Evolutionary conservation across 2,797 vertebrate species (phyloP).

Genomic region (Synaphobranchus kaupii): DNA sequence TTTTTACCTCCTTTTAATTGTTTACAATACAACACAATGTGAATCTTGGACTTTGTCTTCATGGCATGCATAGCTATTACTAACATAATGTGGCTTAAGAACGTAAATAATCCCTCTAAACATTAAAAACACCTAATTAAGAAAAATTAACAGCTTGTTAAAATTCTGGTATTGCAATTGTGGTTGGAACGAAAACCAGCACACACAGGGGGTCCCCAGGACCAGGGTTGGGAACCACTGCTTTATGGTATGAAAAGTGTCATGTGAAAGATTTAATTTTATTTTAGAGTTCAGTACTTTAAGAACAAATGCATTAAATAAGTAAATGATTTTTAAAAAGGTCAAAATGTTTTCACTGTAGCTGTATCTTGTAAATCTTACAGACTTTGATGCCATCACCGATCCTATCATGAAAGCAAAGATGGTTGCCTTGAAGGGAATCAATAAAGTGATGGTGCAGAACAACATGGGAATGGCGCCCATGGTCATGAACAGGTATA

Average conservation of each 20-base stretch:
- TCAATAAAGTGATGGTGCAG: conserved; percentile 99
- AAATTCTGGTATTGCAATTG: no score
- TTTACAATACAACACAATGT: no score
- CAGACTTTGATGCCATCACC: conserved; percentile 96
- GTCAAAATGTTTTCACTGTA: neutral
- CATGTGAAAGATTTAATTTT: neutral
- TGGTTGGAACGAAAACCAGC: no score
- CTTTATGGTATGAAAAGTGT: neutral
- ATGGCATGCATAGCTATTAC: no score
- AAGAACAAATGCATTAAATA: neutral
- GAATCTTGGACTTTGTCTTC: no score
- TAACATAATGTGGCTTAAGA: no score
- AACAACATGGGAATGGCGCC: conserved; percentile 94
- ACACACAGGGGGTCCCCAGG: no score
- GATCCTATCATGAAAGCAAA: conserved; percentile 99
- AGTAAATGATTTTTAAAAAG: neutral
- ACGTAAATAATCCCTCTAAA: no score
- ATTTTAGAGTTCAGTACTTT: neutral
- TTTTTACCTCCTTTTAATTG: no score
- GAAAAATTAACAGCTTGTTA: no score
- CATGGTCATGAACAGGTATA: conserved; percentile 93
- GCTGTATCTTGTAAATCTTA: conserved; percentile 23
- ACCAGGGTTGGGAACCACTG: no score
- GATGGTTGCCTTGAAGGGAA: conserved; percentile 98
- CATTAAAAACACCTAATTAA: no score